Conservation (phyloP, 2,797 vertebrate genomes). For the Enoplosus armatus region DNA sequence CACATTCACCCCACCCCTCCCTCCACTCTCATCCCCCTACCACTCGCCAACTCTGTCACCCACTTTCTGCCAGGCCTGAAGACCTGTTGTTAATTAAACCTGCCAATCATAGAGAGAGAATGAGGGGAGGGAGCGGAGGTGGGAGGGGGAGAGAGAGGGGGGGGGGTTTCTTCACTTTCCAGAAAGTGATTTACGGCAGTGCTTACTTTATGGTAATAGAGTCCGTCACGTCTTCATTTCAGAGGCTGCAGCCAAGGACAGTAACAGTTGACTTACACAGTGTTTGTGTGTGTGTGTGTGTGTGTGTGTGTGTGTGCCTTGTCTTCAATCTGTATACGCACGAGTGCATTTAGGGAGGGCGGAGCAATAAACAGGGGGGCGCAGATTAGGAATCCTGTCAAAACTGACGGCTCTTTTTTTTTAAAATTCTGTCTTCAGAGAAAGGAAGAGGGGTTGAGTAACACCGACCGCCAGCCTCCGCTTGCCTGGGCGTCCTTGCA, state of each 20-base stretch:
- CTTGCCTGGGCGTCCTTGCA: constrained; percentile 8
- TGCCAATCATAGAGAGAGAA: constrained; percentile 68
- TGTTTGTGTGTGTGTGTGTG: constrained; percentile 16
- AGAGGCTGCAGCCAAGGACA: constrained; percentile 51
- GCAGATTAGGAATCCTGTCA: constrained; percentile 69
- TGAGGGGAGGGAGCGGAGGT: constrained; percentile 17
- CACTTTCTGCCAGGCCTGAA: constrained; percentile 60
- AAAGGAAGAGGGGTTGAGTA: constrained; percentile 37
- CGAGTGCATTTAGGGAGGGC: constrained; percentile 39
- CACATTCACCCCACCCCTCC: background rate
- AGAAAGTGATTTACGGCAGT: constrained; percentile 44
- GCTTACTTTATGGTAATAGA: constrained; percentile 58
- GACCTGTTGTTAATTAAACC: constrained; percentile 77
- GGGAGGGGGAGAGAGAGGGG: background rate
- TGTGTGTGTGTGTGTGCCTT: constrained; percentile 2
- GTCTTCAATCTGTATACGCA: constrained; percentile 21
- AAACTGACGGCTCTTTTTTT: constrained; percentile 56
- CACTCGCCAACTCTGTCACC: constrained; percentile 57
- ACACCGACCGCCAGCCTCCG: too few species aligned
- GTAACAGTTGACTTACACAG: constrained; percentile 40
- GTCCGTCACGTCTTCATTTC: constrained; percentile 68
- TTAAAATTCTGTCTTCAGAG: constrained; percentile 9
- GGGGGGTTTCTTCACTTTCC: constrained; percentile 21
- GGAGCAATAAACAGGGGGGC: constrained; percentile 60
- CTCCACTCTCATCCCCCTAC: background rate